Evolutionary conservation across 2,797 vertebrate genomes (phyloP).

Genomic region (Vultur gryphus): DNA sequence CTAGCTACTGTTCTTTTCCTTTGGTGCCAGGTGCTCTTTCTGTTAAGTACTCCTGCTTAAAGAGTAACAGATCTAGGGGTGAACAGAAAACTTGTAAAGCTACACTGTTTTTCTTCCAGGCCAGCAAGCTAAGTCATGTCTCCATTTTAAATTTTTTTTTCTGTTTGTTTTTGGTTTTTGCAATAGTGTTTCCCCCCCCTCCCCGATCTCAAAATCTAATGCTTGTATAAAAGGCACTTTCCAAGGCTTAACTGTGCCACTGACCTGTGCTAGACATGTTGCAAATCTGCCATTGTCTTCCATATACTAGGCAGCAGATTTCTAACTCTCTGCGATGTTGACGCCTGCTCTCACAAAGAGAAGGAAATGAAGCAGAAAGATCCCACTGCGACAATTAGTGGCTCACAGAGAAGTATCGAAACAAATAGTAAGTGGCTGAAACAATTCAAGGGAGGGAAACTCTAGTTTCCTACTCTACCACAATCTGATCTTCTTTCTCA

Average conservation of each 20-base stretch:
- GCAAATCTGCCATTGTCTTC: slow-evolving; percentile 19
- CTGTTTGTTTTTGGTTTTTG: not conserved
- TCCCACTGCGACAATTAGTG: slow-evolving; percentile 55
- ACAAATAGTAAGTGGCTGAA: slow-evolving; percentile 49
- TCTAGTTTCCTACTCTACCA: slow-evolving; percentile 22
- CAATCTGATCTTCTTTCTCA: slow-evolving; percentile 39
- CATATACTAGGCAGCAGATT: slow-evolving; percentile 17
- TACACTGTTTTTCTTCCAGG: not conserved
- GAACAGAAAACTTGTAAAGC: not conserved
- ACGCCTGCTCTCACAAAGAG: slow-evolving; percentile 48
- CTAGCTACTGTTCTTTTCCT: not conserved
- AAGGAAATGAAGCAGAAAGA: slow-evolving; percentile 61
- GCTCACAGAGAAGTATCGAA: slow-evolving; percentile 51
- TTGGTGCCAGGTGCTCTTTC: not conserved
- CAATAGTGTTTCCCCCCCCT: fast-evolving
- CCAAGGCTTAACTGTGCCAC: not conserved
- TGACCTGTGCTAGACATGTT: slow-evolving; percentile 30
- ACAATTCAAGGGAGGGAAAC: slow-evolving; percentile 37
- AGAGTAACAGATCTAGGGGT: not conserved
- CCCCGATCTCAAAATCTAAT: not conserved
- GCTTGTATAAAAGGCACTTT: not conserved
- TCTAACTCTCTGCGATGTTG: slow-evolving; percentile 56
- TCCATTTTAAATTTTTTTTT: not conserved
- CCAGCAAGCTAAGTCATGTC: not conserved
- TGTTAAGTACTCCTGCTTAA: not conserved